These are phyloP conservation scores for Chrysochloris asiatica DNA, from an alignment of 2,113 vertebrate genomes.

Conservation along the genomic window DNA sequence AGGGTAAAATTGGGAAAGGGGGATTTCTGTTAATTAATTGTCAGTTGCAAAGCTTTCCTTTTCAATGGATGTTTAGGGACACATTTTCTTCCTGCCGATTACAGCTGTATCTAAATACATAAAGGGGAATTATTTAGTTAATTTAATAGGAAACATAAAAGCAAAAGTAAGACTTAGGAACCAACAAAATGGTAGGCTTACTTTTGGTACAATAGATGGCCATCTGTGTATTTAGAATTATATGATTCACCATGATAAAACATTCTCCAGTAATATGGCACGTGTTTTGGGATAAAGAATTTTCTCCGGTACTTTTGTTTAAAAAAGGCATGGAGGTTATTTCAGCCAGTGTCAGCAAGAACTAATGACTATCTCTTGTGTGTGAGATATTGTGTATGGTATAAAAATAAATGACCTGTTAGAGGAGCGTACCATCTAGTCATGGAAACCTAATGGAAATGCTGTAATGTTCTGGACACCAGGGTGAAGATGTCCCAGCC, in stretches of 20 bases:
- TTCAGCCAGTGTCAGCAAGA: neutral
- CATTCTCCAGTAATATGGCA: no score
- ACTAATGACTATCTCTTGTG: neutral
- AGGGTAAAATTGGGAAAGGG: neutral
- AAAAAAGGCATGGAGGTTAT: neutral
- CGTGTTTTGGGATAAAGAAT: neutral
- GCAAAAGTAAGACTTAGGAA: neutral
- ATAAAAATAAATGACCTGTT: neutral
- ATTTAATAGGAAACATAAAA: neutral
- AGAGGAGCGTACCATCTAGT: neutral
- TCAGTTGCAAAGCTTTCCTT: neutral
- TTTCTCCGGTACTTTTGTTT: neutral
- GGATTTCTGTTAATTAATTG: neutral
- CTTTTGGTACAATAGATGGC: neutral
- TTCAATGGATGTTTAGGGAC: neutral
- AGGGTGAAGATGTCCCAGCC: neutral
- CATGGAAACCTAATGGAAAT: neutral
- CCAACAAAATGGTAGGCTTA: no score
- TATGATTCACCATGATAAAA: rapidly evolving
- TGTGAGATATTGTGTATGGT: neutral
- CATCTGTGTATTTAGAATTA: neutral
- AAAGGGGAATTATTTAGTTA: neutral
- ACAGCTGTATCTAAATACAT: neutral
- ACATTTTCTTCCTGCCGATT: neutral
- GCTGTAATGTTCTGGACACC: neutral